Evolutionary conservation across 2,888 invertebrate genomes (phyloP).

Genomic region (Anthophora plumipes): DNA sequence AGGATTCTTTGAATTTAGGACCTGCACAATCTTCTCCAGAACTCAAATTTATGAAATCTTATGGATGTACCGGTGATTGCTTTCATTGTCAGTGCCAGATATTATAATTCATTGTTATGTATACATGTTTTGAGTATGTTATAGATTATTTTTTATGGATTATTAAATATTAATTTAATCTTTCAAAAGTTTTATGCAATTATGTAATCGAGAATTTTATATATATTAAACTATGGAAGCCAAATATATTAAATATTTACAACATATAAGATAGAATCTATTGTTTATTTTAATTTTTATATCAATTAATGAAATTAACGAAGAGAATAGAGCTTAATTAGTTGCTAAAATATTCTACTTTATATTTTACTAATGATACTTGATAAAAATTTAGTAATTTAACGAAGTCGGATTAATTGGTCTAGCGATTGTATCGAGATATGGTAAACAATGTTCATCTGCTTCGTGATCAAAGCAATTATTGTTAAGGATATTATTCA

Average conservation of each 20-base stretch:
- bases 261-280: conserved; percentile 21
- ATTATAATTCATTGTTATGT: conserved; percentile 70
- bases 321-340: not conserved
- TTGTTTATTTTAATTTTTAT: conserved; percentile 24
- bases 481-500: conserved; percentile 73
- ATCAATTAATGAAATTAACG: not conserved
- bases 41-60: conserved; percentile 79
- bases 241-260: conserved; percentile 44
- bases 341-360: not conserved
- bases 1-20: conserved; percentile 82
- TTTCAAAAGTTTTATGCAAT: conserved; percentile 31
- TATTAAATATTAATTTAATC: conserved; percentile 28
- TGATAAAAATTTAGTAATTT: not conserved
- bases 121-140: conserved; percentile 35
- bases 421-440: conserved; percentile 54
- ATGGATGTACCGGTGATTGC: conserved; percentile 78
- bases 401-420: conserved; percentile 45
- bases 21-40: conserved; percentile 77
- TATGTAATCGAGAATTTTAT: conserved; percentile 37
- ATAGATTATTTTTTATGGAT: conserved; percentile 40
- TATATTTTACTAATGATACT: not conserved
- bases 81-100: conserved; percentile 81
- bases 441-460: conserved; percentile 59
- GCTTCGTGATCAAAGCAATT: conserved; percentile 73
- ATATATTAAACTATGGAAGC: conserved; percentile 16